Percentiles rank a stretch among this genome's conserved stretches.
Evolutionary conservation across 1,140 invertebrate species (phyloP).

Genomic region (Atta cephalotes): DNA sequence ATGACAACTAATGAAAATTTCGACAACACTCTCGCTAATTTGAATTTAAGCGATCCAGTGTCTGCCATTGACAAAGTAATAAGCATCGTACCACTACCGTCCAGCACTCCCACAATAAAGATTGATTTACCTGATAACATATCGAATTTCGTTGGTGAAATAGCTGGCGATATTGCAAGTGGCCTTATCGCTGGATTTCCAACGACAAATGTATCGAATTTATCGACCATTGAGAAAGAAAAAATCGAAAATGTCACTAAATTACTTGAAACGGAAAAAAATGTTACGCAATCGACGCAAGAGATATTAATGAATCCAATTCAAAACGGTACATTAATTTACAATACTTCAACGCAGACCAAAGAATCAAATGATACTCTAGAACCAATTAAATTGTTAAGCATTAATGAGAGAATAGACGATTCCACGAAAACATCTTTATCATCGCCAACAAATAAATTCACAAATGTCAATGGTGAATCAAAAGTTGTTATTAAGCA

Average conservation of each 20-base stretch:
- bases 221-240: slow-evolving; percentile 48
- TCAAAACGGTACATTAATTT: slow-evolving; percentile 23
- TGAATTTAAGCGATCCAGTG: slow-evolving; percentile 71
- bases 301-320: neutral
- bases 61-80: slow-evolving; percentile 78
- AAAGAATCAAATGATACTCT: slow-evolving; percentile 2
- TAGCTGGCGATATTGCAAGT: slow-evolving; percentile 77
- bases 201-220: slow-evolving; percentile 19
- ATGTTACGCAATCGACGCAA: slow-evolving; percentile 8
- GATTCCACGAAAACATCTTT: neutral
- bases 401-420: neutral
- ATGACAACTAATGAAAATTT: neutral
- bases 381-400: neutral
- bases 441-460: neutral
- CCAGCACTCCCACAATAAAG: slow-evolving; percentile 60
- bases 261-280: slow-evolving; percentile 1
- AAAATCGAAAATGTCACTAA: slow-evolving; percentile 70
- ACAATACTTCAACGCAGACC: neutral
- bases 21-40: neutral
- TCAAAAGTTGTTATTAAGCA: neutral
- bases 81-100: slow-evolving; percentile 66
- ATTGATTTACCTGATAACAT: slow-evolving; percentile 72
- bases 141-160: slow-evolving; percentile 45
- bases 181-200: slow-evolving; percentile 81
- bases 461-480: neutral